Percentiles rank a stretch among this genome's conserved stretches.
phyloP scores from a whole-genome alignment of 2,797 vertebrate genomes.

The Triplophysa yarkandensis region DNA sequence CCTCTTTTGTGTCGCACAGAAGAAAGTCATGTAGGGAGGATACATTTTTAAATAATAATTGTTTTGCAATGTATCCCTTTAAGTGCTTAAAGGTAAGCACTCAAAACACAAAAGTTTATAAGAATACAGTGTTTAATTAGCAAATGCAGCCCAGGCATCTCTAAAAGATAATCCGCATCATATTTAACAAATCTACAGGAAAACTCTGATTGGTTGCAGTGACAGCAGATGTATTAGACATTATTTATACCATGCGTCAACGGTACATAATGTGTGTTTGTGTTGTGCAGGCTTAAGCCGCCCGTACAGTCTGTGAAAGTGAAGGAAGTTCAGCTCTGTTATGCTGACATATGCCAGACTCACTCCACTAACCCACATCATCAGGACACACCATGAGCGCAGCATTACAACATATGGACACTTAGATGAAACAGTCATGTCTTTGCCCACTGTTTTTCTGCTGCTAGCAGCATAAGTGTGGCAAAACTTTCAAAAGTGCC shows the following conservation, averaged over 20 bases:
- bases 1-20: too few relatives aligned
- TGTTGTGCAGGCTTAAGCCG: neutral
- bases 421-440: slow-evolving; percentile 22
- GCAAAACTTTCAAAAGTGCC: slow-evolving; percentile 18
- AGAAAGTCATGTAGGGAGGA: too few relatives aligned
- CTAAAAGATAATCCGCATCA: too few relatives aligned
- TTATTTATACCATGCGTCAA: neutral
- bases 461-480: slow-evolving; percentile 44
- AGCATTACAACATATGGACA: slow-evolving; percentile 50
- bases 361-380: slow-evolving; percentile 49
- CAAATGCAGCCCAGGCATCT: too few relatives aligned
- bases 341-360: slow-evolving; percentile 46
- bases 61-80: too few relatives aligned
- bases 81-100: too few relatives aligned
- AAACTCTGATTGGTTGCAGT: neutral
- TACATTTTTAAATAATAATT: too few relatives aligned
- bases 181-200: neutral
- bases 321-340: slow-evolving; percentile 21
- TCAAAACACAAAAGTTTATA: too few relatives aligned
- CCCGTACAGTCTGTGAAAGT: slow-evolving; percentile 23
- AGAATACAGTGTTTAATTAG: too few relatives aligned
- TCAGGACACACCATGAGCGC: slow-evolving; percentile 49
- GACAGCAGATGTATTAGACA: neutral
- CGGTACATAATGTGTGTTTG: neutral
- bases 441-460: slow-evolving; percentile 24